phyloP scores from a whole-genome alignment of 2,888 invertebrate species.

The Peribatodes rhomboidaria region DNA sequence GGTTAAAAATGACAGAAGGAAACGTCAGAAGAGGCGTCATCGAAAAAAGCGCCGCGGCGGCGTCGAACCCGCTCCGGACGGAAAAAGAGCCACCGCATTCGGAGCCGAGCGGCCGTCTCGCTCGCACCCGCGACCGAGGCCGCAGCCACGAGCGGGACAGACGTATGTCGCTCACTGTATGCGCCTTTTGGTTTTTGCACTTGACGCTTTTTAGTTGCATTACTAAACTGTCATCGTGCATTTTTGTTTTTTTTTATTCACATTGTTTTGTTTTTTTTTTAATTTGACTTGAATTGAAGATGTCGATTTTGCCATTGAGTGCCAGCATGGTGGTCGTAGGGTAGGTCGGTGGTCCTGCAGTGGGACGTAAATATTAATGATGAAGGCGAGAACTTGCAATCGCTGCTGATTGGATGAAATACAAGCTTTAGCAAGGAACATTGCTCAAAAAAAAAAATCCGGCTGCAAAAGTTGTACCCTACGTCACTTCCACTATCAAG shows the following conservation, averaged over 20 bases:
- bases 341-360: too few species aligned
- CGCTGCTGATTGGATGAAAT: too few species aligned
- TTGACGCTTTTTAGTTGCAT: conserved; percentile 14
- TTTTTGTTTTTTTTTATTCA: not conserved
- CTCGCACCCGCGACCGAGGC: not conserved
- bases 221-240: not conserved
- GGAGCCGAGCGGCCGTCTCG: conserved; percentile 48
- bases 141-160: conserved; percentile 14
- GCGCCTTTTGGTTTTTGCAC: conserved; percentile 34
- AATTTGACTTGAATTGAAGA: not conserved
- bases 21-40: conserved; percentile 11
- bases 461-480: too few species aligned
- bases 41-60: conserved; percentile 60
- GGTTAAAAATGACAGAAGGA: too few species aligned
- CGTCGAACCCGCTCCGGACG: conserved; percentile 75
- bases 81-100: conserved; percentile 65
- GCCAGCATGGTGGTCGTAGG: too few species aligned
- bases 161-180: conserved; percentile 40
- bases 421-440: too few species aligned
- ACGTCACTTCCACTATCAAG: too few species aligned
- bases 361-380: too few species aligned
- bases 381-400: too few species aligned
- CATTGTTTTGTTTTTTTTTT: not conserved
- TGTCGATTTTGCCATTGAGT: too few species aligned
- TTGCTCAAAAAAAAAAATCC: too few species aligned